Evolutionary conservation across 2,113 vertebrate genomes (phyloP), one percentile per base, ranked within the genome.

Genomic region (Oryzias curvinotus): DNA sequence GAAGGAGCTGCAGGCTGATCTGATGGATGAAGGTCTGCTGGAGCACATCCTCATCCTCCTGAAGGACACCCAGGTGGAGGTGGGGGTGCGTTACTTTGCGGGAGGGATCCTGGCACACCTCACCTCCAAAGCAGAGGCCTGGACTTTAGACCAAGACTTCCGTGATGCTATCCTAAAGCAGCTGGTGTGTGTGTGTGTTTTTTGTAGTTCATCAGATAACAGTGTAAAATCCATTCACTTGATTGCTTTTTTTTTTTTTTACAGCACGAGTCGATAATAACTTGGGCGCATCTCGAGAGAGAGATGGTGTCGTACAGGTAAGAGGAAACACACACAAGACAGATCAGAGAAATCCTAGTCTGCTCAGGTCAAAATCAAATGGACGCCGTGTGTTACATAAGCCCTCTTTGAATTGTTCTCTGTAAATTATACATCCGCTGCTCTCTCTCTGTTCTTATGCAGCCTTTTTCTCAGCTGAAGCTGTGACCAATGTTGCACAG

Each of bases 281-380:
- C 94, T 15, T 98, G 96, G 96, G 93, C 93, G 44, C 94, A 92
- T 41, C 93, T 94, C 17, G 94, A 96, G 46, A 93, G 92, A 85
- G 94, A 95, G 81, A 97, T 97, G 92, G 94, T 98, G 66, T 94
- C 95, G 50, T 97, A 98, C 91, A 94, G 95, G 96, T 98, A 62
- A 87, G 78, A 63, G 30, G 17, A 23, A 51, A 19, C 6, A 14
- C 10, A 26, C 52, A 25, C 45, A 43, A 8, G 25, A 69, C 14
- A n/a, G 25, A 52, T 26, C 8, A 30, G 14, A 18, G 8, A 19
- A n/a, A 48, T 19, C 18, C 8, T 6, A 54, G 7, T 44, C 58
- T 55, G 19, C 43, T 49, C 13, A 19, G 17, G 51, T 76, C 49
- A 60, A 25, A 25, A 43, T 68, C 23, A 50, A 52, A 67, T 57